These are phyloP conservation scores for Temnopleurus reevesii DNA, from an alignment of 53 echinoderm and acorn worm species.

Conservation along the genomic window DNA sequence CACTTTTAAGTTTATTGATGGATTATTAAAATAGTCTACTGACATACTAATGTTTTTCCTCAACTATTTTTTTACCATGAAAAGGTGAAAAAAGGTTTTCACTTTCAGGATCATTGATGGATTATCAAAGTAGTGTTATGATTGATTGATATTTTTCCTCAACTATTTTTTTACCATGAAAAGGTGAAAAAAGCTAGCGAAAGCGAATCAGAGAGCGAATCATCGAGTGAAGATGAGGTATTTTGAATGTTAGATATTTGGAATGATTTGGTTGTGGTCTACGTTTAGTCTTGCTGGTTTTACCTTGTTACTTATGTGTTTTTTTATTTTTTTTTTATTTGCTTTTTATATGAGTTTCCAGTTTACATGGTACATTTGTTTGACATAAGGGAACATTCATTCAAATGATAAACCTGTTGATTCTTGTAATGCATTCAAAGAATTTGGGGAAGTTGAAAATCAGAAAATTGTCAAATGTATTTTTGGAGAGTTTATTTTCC, in stretches of 20 bases:
- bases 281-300: not conserved
- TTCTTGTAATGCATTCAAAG: too few species aligned
- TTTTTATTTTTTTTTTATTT: not conserved
- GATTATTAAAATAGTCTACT: too few species aligned
- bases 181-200: conserved; percentile 92
- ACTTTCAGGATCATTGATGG: too few species aligned
- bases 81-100: conserved; percentile 98
- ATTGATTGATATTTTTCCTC: not conserved
- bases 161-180: not conserved
- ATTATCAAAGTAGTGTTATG: too few species aligned
- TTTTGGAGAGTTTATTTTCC: too few species aligned
- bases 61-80: not conserved
- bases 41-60: not conserved
- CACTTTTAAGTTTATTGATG: too few species aligned
- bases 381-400: too few species aligned
- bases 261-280: conserved; percentile 26
- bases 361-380: not conserved
- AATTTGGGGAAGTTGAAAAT: too few species aligned
- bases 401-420: too few species aligned
- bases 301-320: not conserved
- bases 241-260: not conserved
- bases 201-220: conserved; percentile 95
- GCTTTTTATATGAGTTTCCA: not conserved
- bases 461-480: too few species aligned
- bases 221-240: conserved; percentile 88